Conservation (phyloP, 2,113 vertebrate genomes). For the Centrocercus urophasianus region DNA sequence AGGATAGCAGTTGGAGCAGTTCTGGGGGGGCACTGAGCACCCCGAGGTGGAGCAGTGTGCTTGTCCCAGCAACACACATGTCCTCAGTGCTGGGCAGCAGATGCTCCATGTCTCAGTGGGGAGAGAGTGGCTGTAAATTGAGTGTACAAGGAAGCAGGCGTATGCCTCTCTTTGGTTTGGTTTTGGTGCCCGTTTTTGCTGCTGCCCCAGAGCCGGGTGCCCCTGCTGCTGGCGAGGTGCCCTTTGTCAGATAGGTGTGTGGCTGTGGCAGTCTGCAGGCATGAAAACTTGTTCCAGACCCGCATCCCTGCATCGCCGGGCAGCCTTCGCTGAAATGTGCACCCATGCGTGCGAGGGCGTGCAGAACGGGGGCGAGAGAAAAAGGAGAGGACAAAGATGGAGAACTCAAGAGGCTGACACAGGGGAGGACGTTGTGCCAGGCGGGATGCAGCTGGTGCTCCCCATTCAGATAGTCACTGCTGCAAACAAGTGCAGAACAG, state of each 20-base stretch:
- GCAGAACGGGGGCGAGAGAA: not conserved
- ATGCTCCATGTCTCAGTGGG: not conserved
- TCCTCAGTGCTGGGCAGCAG: not conserved
- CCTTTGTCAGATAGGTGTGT: not conserved
- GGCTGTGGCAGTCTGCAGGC: not conserved
- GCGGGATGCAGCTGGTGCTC: not conserved
- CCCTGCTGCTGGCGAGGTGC: not conserved
- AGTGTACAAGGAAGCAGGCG: not conserved
- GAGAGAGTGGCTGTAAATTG: not conserved
- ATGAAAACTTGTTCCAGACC: not conserved
- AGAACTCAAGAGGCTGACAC: not conserved
- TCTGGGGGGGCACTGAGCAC: not conserved
- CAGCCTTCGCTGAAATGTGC: not conserved
- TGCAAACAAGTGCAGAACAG: not conserved
- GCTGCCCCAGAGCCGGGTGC: not conserved
- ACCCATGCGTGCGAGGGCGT: rapidly evolving
- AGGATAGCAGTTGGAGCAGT: not conserved
- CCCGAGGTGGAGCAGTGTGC: not conserved
- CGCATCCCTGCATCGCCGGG: rapidly evolving
- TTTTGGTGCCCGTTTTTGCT: not conserved
- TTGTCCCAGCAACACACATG: not conserved
- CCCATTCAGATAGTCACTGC: not conserved
- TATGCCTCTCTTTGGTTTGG: not conserved
- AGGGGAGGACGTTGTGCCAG: not conserved
- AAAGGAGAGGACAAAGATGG: not conserved